Percentiles rank a stretch among this genome's conserved stretches.
Evolutionary conservation across 2,797 vertebrate genomes (phyloP).

Genomic region (Arrhamphus sclerolepis): DNA sequence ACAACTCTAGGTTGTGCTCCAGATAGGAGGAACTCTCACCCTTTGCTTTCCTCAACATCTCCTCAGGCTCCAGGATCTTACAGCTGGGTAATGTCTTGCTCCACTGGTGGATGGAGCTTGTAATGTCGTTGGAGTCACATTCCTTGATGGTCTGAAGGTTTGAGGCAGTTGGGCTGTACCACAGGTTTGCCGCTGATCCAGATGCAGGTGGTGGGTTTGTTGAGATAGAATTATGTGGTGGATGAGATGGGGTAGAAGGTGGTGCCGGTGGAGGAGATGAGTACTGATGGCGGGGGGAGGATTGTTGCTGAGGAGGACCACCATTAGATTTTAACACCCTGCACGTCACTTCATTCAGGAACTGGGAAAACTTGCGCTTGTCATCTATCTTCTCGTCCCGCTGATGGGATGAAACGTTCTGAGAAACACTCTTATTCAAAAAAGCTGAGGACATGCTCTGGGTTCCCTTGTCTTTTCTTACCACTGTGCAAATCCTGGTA

Average conservation of each 20-base stretch:
- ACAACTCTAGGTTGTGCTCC: constrained; percentile 59
- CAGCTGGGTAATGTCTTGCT: constrained; percentile 76
- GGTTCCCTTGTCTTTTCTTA: constrained; percentile 59
- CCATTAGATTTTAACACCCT: constrained; percentile 83
- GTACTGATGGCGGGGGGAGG: constrained; percentile 56
- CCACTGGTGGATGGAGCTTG: constrained; percentile 70
- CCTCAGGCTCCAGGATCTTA: constrained; percentile 82
- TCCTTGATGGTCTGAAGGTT: constrained; percentile 68
- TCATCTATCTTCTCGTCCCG: constrained; percentile 77
- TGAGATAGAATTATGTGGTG: constrained; percentile 22
- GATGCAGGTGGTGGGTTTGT: constrained; percentile 14
- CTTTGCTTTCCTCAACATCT: constrained; percentile 68
- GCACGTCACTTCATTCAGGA: constrained; percentile 90
- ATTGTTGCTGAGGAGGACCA: constrained; percentile 76
- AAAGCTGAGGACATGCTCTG: constrained; percentile 56
- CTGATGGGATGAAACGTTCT: constrained; percentile 43
- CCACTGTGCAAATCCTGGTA: constrained; percentile 1
- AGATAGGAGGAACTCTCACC: constrained; percentile 65
- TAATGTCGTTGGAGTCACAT: constrained; percentile 55
- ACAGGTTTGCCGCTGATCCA: constrained; percentile 37
- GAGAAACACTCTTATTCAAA: constrained; percentile 62
- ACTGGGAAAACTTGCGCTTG: constrained; percentile 89
- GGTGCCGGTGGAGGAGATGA: constrained; percentile 30
- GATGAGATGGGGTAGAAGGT: constrained; percentile 29
- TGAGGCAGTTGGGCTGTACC: constrained; percentile 58